These are phyloP conservation scores for Anniella stebbinsi DNA, from an alignment of 2,797 vertebrate species.

Conservation along the genomic window DNA sequence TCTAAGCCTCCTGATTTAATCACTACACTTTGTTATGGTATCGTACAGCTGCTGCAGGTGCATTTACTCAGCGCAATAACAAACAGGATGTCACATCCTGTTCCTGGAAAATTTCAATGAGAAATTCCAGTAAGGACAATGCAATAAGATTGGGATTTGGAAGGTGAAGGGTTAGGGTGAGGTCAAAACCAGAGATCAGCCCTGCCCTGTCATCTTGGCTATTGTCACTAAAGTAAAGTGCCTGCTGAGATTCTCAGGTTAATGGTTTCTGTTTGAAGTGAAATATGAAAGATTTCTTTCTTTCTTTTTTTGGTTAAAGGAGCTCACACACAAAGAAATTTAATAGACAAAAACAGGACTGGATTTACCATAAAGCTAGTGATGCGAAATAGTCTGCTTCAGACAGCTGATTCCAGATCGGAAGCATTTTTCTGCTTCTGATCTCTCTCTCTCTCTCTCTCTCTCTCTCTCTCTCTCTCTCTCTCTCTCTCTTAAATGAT, in stretches of 20 bases:
- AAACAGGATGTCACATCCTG: slow-evolving; percentile 36
- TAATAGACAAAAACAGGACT: slow-evolving; percentile 23
- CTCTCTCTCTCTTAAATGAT: neutral
- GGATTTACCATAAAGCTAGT: slow-evolving; percentile 11
- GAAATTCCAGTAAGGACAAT: slow-evolving; percentile 26
- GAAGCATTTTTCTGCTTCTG: slow-evolving; percentile 19
- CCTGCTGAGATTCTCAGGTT: neutral
- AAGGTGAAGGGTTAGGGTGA: slow-evolving; percentile 13
- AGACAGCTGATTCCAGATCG: slow-evolving; percentile 8
- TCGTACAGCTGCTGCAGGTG: slow-evolving; percentile 9
- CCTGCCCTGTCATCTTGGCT: neutral
- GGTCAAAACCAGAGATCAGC: slow-evolving; percentile 16
- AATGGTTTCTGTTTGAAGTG: slow-evolving; percentile 10
- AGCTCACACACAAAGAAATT: neutral
- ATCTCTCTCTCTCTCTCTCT: neutral
- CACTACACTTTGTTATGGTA: slow-evolving; percentile 12
- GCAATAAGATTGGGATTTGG: slow-evolving; percentile 13
- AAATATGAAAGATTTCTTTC: slow-evolving; percentile 14
- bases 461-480: neutral
- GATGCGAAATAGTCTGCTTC: neutral
- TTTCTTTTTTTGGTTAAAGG: neutral
- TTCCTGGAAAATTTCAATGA: slow-evolving; percentile 21
- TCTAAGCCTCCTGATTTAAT: slow-evolving; percentile 20
- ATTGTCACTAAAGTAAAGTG: slow-evolving; percentile 8
- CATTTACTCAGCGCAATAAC: slow-evolving; percentile 12